A percentile compares a stretch with the other conserved stretches of the same genome.
phyloP scores from a whole-genome alignment of 1,140 invertebrate genomes.

The Drosophila kurseongensis region DNA sequence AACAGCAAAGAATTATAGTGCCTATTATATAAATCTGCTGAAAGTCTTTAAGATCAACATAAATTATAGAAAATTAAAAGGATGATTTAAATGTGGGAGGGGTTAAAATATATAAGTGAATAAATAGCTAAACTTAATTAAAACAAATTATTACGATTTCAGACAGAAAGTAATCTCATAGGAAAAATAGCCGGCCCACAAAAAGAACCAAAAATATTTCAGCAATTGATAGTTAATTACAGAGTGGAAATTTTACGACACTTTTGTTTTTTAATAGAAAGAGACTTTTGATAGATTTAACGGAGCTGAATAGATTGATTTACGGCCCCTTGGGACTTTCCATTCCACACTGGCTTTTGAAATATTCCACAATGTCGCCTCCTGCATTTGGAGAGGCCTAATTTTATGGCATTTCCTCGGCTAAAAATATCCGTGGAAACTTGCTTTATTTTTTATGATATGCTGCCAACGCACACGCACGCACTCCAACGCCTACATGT shows the following conservation, averaged over 20 bases:
- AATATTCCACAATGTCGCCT: slow-evolving; percentile 39
- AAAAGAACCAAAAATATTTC: neutral
- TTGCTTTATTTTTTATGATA: slow-evolving; percentile 54
- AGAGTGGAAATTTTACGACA: slow-evolving; percentile 10
- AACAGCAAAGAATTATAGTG: too few species aligned
- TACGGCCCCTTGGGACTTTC: slow-evolving; percentile 1
- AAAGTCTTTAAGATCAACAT: too few species aligned
- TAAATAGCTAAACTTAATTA: too few species aligned
- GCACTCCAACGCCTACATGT: slow-evolving; percentile 52
- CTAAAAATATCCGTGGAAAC: slow-evolving; percentile 47
- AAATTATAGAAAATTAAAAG: too few species aligned
- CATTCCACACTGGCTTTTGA: neutral
- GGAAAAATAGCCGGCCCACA: neutral
- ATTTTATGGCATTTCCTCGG: slow-evolving; percentile 45
- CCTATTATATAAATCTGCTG: too few species aligned
- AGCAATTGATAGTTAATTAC: neutral
- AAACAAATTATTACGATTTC: too few species aligned
- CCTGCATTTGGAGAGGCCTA: slow-evolving; percentile 64
- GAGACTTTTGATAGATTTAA: slow-evolving; percentile 4
- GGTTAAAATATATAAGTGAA: too few species aligned
- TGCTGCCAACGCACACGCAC: slow-evolving; percentile 37
- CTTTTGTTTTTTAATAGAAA: slow-evolving; percentile 20
- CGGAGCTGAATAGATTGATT: slow-evolving; percentile 22
- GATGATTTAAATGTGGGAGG: too few species aligned
- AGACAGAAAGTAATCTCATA: neutral